A percentile compares a stretch with the other conserved stretches of the same genome.
Evolutionary conservation across 2,113 vertebrate species (phyloP).

Genomic region (Rutilus rutilus): DNA sequence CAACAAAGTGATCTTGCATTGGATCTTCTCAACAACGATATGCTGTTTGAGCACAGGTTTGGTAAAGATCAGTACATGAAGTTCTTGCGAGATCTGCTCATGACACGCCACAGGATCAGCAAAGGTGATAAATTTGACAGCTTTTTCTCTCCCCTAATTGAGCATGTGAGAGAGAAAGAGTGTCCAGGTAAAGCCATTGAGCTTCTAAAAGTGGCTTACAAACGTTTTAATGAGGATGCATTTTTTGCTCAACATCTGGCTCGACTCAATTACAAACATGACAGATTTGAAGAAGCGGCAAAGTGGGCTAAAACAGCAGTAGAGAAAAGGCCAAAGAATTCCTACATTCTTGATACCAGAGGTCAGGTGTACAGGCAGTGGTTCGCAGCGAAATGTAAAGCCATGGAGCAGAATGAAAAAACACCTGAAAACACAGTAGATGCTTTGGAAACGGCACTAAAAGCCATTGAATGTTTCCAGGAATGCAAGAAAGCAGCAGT

Average conservation of each 20-base stretch:
- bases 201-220: conserved; percentile 73
- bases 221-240: conserved; percentile 73
- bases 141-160: conserved; percentile 81
- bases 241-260: conserved; percentile 84
- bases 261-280: conserved; percentile 76
- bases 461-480: conserved; percentile 81
- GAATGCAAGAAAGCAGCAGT: conserved; percentile 73
- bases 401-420: conserved; percentile 56
- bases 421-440: conserved; percentile 58
- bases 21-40: conserved; percentile 71
- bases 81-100: conserved; percentile 79
- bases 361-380: conserved; percentile 82
- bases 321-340: conserved; percentile 71
- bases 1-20: conserved; percentile 77
- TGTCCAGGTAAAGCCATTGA: conserved; percentile 72
- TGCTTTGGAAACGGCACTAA: conserved; percentile 74
- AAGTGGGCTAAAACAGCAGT: conserved; percentile 77
- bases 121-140: conserved; percentile 77
- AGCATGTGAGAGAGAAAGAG: conserved; percentile 72
- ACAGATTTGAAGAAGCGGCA: conserved; percentile 78
- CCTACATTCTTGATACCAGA: conserved; percentile 83
- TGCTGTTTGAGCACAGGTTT: conserved; percentile 80
- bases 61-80: conserved; percentile 72
- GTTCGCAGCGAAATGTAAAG: conserved; percentile 74
- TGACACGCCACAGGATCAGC: conserved; percentile 75